Evolutionary conservation across 2,113 vertebrate species (phyloP), one percentile per base, ranked within the genome.

Genomic region (Crypturellus undulatus): DNA sequence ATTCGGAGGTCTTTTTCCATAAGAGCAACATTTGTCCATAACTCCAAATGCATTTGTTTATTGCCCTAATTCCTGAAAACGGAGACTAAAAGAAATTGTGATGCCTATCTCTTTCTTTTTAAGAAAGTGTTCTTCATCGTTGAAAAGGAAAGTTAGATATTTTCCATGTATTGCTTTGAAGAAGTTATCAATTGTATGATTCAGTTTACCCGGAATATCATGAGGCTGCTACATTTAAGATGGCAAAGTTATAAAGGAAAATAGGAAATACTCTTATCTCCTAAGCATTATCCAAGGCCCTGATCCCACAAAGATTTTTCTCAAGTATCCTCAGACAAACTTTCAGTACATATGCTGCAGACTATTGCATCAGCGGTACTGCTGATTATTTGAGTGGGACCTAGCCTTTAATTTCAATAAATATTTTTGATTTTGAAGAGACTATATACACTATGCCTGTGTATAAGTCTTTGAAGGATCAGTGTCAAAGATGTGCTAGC

Each of bases 171-270:
- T 56, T 90, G 16, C 16, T 77, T 94, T 71, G 34, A 77, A 82
- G 28, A 77, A 82, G 28, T 78, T 88, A 54, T 32, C 21, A 26
- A n/a, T 1, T 6, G 7, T 2, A 9, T 72, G 28, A 54, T 77
- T 86, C 0, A 0, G 28, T 78, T 88, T 79, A 71, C 36, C 28
- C 22, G 24, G 47, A 47, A 12, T 58, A 51, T 36, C 42, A 80
- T 76, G 16, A 90, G 54, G 30, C 51, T 73, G 40, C 4, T 71
- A 51, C 70, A 78, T 80, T 93, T 83, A 40, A 88, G 95, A 93
- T 40, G 30, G 16, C 25, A 64, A 58, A n/a, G 2, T 47, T 72
- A 30, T 25, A 85, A 52, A 92, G 24, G 71, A 79, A 82, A 45
- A 43, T 60, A 49, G 18, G 25, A 78, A 90, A 86, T 62, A 21